phyloP scores from a whole-genome alignment of 23 tunicate species.

The Diplosoma virens region DNA sequence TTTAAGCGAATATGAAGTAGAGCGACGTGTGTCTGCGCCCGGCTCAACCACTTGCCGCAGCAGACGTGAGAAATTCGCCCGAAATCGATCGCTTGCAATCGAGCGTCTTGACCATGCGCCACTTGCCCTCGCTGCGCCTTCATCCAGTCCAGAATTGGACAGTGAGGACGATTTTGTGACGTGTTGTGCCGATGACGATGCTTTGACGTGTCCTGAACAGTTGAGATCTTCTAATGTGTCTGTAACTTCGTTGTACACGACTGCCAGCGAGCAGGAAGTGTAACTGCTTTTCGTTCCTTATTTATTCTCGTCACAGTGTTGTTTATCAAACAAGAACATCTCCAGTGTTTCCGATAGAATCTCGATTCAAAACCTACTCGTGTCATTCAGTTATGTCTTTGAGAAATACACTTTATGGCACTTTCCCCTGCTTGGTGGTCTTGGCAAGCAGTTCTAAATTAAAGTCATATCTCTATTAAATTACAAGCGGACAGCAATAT shows the following conservation, averaged over 20 bases:
- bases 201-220: not conserved
- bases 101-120: not conserved
- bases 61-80: constrained; percentile 20
- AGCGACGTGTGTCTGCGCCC: too few relatives aligned
- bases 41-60: too few relatives aligned
- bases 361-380: too few relatives aligned
- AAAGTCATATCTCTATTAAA: too few relatives aligned
- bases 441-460: too few relatives aligned
- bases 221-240: not conserved
- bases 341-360: too few relatives aligned
- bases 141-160: not conserved
- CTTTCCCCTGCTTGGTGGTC: too few relatives aligned
- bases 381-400: too few relatives aligned
- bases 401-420: too few relatives aligned
- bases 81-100: not conserved
- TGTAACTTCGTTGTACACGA: not conserved
- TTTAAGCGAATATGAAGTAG: too few relatives aligned
- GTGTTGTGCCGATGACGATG: constrained; percentile 11
- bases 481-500: too few relatives aligned
- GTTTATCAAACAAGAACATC: too few relatives aligned
- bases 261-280: not conserved
- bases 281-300: not conserved
- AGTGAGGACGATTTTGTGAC: constrained; percentile 8
- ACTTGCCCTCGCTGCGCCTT: constrained; percentile 6
- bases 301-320: not conserved